These are phyloP conservation scores for Elymnias hypermnestra DNA, from an alignment of 1,140 invertebrate genomes.

Conservation along the genomic window DNA sequence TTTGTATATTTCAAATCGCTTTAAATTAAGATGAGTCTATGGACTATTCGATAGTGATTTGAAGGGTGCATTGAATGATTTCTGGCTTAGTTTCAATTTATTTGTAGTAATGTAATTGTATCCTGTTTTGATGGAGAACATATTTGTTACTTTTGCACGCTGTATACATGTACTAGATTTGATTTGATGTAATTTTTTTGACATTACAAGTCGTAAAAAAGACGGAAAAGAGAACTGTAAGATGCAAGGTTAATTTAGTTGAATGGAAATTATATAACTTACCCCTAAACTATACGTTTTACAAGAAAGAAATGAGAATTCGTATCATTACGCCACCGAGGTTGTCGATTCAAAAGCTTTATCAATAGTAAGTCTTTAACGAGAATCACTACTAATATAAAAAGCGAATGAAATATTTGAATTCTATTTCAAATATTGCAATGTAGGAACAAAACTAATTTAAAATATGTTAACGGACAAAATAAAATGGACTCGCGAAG, in stretches of 20 bases:
- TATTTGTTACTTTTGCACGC: constrained; percentile 32
- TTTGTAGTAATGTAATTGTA: constrained; percentile 55
- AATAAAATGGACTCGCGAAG: constrained; percentile 21
- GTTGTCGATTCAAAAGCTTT: too few species aligned
- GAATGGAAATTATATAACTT: too few species aligned
- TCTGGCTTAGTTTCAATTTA: constrained; percentile 37
- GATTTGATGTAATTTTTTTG: not conserved
- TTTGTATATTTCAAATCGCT: constrained; percentile 13
- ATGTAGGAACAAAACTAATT: not conserved
- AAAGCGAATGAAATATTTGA: not conserved
- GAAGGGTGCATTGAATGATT: constrained; percentile 39
- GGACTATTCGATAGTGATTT: constrained; percentile 42
- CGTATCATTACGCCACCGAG: too few species aligned
- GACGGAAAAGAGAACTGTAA: not conserved
- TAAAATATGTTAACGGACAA: not conserved
- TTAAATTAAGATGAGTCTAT: constrained; percentile 50
- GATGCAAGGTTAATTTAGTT: too few species aligned
- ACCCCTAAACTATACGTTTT: too few species aligned
- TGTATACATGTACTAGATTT: not conserved
- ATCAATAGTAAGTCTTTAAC: too few species aligned
- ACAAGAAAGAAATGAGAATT: too few species aligned
- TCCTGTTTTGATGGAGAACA: constrained; percentile 45
- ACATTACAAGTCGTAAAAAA: too few species aligned
- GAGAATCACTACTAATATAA: too few species aligned
- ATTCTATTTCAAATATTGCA: not conserved